Evolutionary conservation across 2,113 vertebrate genomes (phyloP), one percentile per base, ranked within the genome.

Genomic region (Indicator indicator): DNA sequence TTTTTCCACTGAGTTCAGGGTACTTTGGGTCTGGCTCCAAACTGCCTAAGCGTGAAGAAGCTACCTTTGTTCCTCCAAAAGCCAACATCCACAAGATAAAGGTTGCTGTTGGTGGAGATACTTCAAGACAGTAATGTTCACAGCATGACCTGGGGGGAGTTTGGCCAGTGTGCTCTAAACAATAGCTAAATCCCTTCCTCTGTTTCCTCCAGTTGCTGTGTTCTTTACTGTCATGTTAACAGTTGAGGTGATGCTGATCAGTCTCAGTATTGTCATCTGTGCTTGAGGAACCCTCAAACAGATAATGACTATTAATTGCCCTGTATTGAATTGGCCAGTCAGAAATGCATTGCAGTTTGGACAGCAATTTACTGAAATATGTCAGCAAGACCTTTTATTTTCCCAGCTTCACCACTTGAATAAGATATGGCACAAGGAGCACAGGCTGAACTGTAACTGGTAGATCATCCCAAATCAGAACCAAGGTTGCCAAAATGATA

Each of bases 1-100:
- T 97, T 96, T 95, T 83, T 26, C 60, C 28, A 10, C 16, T 65
- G 50, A 90, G 50, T 91, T 93, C 9, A 50, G 42, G 16, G 23
- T 48, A 23, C 12, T 94, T 83, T 58, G 58, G 33, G 55, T 78
- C 52, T 86, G 63, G 30, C 32, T 73, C 14, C 54, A 56, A 93
- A 64, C 36, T 69, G 59, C 52, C 70, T 71, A 48, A 46, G 60
- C 62, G 28, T 76, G 55, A 36, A 91, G 78, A 91, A 88, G 65
- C 44, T 83, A 82, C 40, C 58, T 63, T 55, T 59, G 59, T 28
- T 73, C 23, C 11, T 80, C n/a, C 26, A 59, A 83, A 77, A 89
- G 62, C 20, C 55, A 50, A 16, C 3, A 11, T n/a, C 84, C 58
- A 36, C 9, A 62, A 30, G 30, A 17, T 48, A 69, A 54, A 63